Conservation (phyloP, 2,797 vertebrate species). For the Pipistrellus pygmaeus region DNA sequence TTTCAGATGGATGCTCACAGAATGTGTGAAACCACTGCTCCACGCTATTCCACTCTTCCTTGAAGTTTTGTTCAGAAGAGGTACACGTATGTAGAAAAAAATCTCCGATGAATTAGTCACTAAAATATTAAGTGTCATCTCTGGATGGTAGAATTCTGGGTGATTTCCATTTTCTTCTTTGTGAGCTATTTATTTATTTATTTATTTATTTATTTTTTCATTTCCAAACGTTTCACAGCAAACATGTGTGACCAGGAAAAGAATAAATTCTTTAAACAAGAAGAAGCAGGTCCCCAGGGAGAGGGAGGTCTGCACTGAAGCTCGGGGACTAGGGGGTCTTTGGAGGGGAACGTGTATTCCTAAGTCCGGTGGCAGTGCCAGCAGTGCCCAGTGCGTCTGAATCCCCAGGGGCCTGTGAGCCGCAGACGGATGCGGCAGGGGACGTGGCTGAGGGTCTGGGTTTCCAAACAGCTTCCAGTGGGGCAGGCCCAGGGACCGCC, state of each 20-base stretch:
- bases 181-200: neutral
- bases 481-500: no score
- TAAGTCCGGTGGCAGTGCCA: neutral
- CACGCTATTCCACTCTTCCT: neutral
- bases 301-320: neutral
- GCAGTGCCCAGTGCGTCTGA: fast-evolving
- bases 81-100: neutral
- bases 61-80: neutral
- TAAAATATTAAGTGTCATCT: neutral
- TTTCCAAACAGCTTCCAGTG: neutral
- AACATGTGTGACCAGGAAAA: neutral
- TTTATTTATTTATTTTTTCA: neutral
- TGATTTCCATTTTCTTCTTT: slow-evolving; percentile 29
- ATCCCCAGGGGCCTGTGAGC: neutral
- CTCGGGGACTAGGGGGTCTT: neutral
- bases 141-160: neutral
- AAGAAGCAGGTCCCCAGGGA: neutral
- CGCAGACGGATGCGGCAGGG: neutral
- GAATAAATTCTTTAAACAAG: neutral
- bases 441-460: neutral
- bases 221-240: neutral
- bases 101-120: neutral
- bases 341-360: neutral
- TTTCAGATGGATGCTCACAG: neutral
- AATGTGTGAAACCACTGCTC: neutral